Evolutionary conservation across 1,140 invertebrate genomes (phyloP).

Genomic region (Megalopta genalis): DNA sequence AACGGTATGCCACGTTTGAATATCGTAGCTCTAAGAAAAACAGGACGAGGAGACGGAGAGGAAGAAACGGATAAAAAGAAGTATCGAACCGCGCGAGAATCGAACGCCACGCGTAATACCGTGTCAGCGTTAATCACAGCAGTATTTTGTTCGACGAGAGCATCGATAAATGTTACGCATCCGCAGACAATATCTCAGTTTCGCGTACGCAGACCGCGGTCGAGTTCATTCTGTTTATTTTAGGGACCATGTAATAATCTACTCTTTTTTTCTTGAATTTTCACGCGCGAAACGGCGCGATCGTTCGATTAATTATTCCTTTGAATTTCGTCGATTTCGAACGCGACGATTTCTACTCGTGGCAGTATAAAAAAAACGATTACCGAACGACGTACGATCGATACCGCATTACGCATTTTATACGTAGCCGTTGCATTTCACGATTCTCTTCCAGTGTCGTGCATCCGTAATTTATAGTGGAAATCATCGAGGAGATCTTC

Average conservation of each 20-base stretch:
- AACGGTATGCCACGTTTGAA: not conserved
- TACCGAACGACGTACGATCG: not conserved
- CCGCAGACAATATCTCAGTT: not conserved
- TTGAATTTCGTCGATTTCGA: not conserved
- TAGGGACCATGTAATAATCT: not conserved
- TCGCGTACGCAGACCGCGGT: conserved; percentile 3
- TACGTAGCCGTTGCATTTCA: conserved; percentile 15
- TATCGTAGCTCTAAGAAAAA: conserved; percentile 2
- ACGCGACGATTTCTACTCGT: not conserved
- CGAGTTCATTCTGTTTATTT: conserved; percentile 12
- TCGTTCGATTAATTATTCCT: not conserved
- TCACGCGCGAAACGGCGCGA: not conserved
- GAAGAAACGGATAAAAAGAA: too few species aligned
- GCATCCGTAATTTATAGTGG: not conserved
- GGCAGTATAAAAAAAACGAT: not conserved
- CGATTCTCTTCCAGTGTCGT: not conserved
- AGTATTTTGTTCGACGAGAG: not conserved
- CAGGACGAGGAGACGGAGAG: conserved; percentile 8
- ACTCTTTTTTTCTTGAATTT: not conserved
- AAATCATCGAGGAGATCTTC: not conserved
- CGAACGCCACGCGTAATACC: conserved; percentile 1
- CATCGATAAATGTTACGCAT: too few species aligned
- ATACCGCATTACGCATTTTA: conserved; percentile 1
- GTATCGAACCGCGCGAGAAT: not conserved
- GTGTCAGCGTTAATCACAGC: not conserved